Base-by-base conservation (phyloP, 1,140 invertebrate species). In the Galleria mellonella region DNA sequence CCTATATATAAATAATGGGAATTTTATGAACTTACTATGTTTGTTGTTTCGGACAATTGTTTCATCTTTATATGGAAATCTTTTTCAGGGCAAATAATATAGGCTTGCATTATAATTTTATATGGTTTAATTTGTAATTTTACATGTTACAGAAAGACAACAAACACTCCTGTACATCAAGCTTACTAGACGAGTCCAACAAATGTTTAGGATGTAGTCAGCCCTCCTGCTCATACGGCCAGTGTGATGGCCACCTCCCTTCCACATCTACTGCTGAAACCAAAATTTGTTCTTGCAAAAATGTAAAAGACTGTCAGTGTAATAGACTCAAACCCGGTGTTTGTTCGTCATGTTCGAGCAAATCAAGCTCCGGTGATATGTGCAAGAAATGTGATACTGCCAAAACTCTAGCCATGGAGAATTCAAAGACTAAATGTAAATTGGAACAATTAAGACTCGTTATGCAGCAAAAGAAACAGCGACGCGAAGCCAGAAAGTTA, bases 391-490 rank as follows among this genome's bases (percentile, higher is more conserved):
- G 84, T 51, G 64, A 79, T 49, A 66, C 63, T 1, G 86, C 78
- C 14, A 88, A 72, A 86, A 87, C 69, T 57, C 61, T 88, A 67
- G 87, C 89, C 79, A 66, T 88, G 67, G 94, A 93, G 65, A 94
- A 95, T 62, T 90, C 91, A 48, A 93, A 93, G 51, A 94, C 93
- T 4, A 92, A 94, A 55, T 92, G 92, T 32, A 97, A 97, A 77
- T 89, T 97, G 81, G 92, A 95, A 66, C 93, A 94, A 42, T 85
- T 97, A 9, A 91, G 94, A 47, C 87, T 94, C 13, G 94, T 97
- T 23, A 94, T 97, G 94, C 94, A 95, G 57, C 94, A 97, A 72
- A 90, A 93, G 57, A 91, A 94, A 41, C 93, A 94, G 47, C 89
- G 93, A 43, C 89, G 95, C 27, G 91, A 92, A 71, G 94, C 93